A percentile compares a stretch with the other conserved stretches of the same genome.
These are phyloP conservation scores for Catharus minimus DNA, from an alignment of 2,113 vertebrate species.

Conservation along the genomic window DNA sequence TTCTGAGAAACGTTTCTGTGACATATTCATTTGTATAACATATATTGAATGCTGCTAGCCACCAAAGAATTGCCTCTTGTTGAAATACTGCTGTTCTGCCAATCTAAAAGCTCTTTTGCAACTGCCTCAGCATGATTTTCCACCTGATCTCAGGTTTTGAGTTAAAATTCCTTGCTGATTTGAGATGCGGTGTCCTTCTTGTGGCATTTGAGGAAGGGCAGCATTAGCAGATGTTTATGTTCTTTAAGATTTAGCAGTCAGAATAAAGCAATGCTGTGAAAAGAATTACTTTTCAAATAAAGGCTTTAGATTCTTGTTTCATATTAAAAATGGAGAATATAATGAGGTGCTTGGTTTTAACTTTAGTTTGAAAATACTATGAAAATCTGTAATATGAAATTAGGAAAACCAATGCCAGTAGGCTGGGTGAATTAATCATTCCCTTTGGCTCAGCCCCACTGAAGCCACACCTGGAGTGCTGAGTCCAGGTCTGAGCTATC, in stretches of 20 bases:
- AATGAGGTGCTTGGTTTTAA: neutral
- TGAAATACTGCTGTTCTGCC: neutral
- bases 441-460: neutral
- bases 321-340: neutral
- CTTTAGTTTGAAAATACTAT: neutral
- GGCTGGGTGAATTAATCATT: neutral
- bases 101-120: neutral
- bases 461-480: neutral
- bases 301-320: neutral
- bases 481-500: neutral
- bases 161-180: neutral
- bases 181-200: neutral
- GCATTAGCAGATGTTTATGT: neutral
- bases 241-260: neutral
- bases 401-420: neutral
- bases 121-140: neutral
- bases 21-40: neutral
- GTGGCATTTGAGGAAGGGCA: neutral
- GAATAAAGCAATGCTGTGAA: neutral
- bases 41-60: neutral
- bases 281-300: neutral
- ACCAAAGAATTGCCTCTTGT: neutral
- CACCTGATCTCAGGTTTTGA: neutral
- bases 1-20: neutral
- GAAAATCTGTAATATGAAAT: neutral